Percentiles rank a stretch among this genome's conserved stretches.
Conservation (phyloP, 92 coral and sea anemone genomes). For the Zoanthus sociatus region DNA sequence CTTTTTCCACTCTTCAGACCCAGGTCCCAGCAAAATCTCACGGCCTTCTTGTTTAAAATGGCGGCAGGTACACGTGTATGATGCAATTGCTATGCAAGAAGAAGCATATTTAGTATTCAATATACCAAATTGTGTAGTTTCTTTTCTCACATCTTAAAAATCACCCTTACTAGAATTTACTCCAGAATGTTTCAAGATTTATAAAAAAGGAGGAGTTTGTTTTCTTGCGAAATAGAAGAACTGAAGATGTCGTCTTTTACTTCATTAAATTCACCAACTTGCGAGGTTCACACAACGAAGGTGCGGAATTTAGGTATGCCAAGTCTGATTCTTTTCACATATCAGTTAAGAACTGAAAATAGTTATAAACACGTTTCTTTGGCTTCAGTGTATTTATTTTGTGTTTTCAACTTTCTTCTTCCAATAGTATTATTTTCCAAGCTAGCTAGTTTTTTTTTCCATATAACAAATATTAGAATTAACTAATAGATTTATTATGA, state of each 20-base stretch:
- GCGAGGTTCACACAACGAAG: neutral
- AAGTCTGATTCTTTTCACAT: no score
- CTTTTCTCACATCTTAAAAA: neutral
- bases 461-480: no score
- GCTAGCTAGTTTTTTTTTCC: no score
- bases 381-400: no score
- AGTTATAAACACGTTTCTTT: no score
- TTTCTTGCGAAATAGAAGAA: neutral
- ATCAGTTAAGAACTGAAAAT: no score
- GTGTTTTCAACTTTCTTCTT: no score
- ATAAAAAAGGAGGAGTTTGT: neutral
- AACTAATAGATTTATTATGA: no score
- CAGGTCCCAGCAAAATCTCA: neutral
- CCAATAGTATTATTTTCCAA: no score
- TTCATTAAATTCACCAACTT: no score
- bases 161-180: neutral
- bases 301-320: constrained; percentile 8
- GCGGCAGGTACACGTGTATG: constrained; percentile 29
- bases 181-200: neutral
- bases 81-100: constrained; percentile 20
- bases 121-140: neutral
- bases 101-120: no score
- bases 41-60: neutral
- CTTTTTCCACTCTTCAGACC: neutral
- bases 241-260: constrained; percentile 2